Evolutionary conservation across 2,888 invertebrate genomes (phyloP), one percentile per base, ranked within the genome.

Genomic region (Aleiodes testaceus): DNA sequence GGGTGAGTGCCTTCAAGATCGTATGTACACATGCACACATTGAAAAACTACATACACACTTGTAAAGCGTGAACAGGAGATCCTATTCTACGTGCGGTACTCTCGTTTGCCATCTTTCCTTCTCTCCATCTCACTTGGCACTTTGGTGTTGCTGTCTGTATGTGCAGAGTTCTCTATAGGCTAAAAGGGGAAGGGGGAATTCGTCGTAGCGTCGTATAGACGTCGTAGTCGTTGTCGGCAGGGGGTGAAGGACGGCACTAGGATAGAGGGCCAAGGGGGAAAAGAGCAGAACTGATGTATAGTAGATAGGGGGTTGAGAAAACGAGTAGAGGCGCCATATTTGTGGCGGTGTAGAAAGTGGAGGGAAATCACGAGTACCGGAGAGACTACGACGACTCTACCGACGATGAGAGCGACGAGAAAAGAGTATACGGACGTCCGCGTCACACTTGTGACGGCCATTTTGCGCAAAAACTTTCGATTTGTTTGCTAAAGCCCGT

Each of bases 401-500:
- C 1, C 3, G 61, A 72, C 68, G 69, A 65, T 70, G 72, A 49
- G 67, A 69, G 72, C 66, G 14, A 14, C 11, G 72, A 55, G 70
- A 68, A 73, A 69, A 63, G 50, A 67, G 70, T 64, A 66, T 64
- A 69, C 83, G 84, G 84, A 85, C 86, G 85, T 85, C 83, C 83
- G 84, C 82, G 85, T 84, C 84, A 85, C 83, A 66, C 59, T 79
- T 83, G 82, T 85, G 85, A 85, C 86, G 87, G 87, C 87, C 87
- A 87, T 87, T 87, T 87, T 87, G 86, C 84, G 86, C 9, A 87
- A 87, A 87, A 87, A 86, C 84, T 86, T 84, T 86, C 83, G 84
- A 85, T 84, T 85, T 79, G 79, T 79, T 78, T 78, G 78, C 75
- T 70, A 66, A 74, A 70, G 75, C 76, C 72, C 59, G 64, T 26